Percentiles rank a stretch among this genome's conserved stretches.
These are phyloP conservation scores for Donacobius atricapilla DNA, from an alignment of 2,113 vertebrate species.

Conservation along the genomic window DNA sequence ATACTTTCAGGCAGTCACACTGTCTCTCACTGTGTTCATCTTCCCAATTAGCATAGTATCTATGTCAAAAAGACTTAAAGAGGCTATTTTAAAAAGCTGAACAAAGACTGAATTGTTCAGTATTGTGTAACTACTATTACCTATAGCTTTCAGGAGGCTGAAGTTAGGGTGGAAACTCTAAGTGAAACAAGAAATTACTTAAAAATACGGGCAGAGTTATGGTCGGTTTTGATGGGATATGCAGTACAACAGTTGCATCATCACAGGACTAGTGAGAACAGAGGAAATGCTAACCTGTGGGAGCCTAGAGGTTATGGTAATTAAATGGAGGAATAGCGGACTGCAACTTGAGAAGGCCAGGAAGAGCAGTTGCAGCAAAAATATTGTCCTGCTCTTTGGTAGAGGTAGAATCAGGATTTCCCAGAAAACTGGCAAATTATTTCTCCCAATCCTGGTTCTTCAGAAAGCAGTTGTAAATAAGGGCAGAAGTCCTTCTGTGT, in stretches of 20 bases:
- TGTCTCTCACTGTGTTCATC: not conserved
- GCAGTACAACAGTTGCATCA: not conserved
- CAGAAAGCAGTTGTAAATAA: not conserved
- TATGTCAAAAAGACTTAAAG: not conserved
- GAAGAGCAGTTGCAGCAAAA: not conserved
- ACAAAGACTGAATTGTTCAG: not conserved
- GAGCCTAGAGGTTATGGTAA: fast-evolving
- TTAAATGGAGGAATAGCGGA: not conserved
- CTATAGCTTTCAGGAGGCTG: not conserved
- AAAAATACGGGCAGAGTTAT: not conserved
- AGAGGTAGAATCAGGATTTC: not conserved
- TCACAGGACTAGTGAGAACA: not conserved
- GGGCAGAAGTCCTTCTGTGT: not conserved
- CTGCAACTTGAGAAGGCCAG: not conserved
- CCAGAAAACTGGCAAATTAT: not conserved
- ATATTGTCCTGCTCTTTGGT: not conserved
- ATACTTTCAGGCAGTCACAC: not conserved
- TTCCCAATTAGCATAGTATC: not conserved
- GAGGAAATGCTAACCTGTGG: not conserved
- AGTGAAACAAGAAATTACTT: not conserved
- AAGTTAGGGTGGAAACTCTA: not conserved
- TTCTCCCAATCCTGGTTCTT: not conserved
- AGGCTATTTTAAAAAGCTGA: not conserved
- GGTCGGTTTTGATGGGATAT: not conserved
- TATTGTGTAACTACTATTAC: not conserved